phyloP scores from a whole-genome alignment of 2,113 vertebrate species.

The Petaurus breviceps region DNA sequence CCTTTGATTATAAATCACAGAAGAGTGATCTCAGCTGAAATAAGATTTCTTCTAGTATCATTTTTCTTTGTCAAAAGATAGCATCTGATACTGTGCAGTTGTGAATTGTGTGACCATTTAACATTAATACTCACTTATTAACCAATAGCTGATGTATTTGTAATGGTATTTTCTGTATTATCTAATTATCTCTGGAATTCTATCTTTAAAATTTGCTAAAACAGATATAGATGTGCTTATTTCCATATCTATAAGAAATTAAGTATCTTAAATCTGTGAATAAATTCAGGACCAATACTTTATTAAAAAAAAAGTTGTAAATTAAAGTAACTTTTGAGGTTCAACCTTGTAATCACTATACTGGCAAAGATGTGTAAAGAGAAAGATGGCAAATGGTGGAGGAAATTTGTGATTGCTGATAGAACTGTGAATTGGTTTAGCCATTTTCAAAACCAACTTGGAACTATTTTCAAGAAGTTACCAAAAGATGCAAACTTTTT shows the following conservation, averaged over 20 bases:
- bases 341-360: too few species aligned
- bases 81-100: conserved; percentile 4
- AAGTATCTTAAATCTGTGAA: neutral
- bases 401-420: too few species aligned
- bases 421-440: too few species aligned
- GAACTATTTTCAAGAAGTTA: too few species aligned
- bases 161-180: neutral
- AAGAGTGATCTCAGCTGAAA: conserved; percentile 24
- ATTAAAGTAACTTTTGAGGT: too few species aligned
- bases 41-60: conserved; percentile 28
- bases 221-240: conserved; percentile 2
- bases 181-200: neutral
- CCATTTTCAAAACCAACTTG: too few species aligned
- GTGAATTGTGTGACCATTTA: neutral
- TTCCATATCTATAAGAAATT: neutral
- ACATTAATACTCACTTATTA: conserved; percentile 9
- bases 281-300: neutral
- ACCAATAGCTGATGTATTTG: neutral
- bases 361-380: too few species aligned
- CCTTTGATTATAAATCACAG: conserved; percentile 33
- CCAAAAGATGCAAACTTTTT: too few species aligned
- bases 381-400: too few species aligned
- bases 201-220: neutral
- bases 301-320: too few species aligned
- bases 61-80: conserved; percentile 50